A percentile compares a stretch with the other conserved stretches of the same genome.
These are phyloP conservation scores for Abrostola tripartita DNA, from an alignment of 2,888 invertebrate genomes.

Conservation along the genomic window DNA sequence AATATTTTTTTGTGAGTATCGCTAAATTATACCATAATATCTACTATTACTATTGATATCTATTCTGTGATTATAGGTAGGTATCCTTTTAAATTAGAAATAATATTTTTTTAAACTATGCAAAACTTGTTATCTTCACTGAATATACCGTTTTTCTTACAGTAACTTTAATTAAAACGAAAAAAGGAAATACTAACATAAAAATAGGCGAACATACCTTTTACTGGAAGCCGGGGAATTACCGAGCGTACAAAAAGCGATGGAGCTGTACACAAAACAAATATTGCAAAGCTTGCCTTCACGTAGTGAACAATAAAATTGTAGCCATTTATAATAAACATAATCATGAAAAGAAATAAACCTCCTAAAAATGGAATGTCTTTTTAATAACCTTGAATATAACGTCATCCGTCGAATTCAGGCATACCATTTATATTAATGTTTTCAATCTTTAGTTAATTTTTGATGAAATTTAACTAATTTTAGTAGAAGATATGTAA, in stretches of 20 bases:
- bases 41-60: no score
- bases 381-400: neutral
- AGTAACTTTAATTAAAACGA: slow-evolving; percentile 73
- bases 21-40: no score
- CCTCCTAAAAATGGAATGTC: neutral
- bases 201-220: slow-evolving; percentile 74
- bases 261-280: slow-evolving; percentile 77
- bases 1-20: no score
- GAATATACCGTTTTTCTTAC: slow-evolving; percentile 49
- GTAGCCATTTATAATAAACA: slow-evolving; percentile 75
- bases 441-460: no score
- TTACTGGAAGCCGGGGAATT: slow-evolving; percentile 72
- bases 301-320: slow-evolving; percentile 73
- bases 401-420: no score
- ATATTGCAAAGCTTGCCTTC: slow-evolving; percentile 74
- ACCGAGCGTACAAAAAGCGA: slow-evolving; percentile 62
- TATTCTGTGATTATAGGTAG: no score
- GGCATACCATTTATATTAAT: no score
- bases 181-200: slow-evolving; percentile 75
- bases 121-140: neutral
- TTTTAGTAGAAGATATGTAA: no score
- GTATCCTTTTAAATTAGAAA: neutral
- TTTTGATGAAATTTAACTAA: no score
- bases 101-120: neutral
- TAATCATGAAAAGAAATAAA: slow-evolving; percentile 76